phyloP scores from a whole-genome alignment of 2,888 invertebrate genomes.

The Sesia apiformis region DNA sequence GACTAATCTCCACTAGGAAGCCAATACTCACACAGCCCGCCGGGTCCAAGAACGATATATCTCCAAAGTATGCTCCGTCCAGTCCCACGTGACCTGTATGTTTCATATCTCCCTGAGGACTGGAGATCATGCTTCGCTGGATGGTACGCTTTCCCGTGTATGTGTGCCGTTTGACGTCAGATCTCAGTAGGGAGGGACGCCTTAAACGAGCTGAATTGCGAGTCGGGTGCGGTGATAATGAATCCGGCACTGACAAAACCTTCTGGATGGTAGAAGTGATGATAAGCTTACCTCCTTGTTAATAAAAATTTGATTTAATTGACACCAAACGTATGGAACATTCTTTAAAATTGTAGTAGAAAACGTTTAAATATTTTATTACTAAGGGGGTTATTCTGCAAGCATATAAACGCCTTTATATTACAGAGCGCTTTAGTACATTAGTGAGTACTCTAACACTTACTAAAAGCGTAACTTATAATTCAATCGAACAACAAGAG shows the following conservation, averaged over 20 bases:
- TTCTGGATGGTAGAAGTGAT: conserved; percentile 15
- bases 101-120: conserved; percentile 96
- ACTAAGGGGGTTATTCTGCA: too few relatives aligned
- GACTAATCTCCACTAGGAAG: too few relatives aligned
- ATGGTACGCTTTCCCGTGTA: conserved; percentile 78
- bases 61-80: conserved; percentile 98
- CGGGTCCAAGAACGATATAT: conserved; percentile 79
- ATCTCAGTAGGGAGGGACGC: conserved; percentile 43
- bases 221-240: conserved; percentile 44
- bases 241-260: conserved; percentile 21
- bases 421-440: too few relatives aligned
- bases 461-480: too few relatives aligned
- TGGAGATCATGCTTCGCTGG: conserved; percentile 94
- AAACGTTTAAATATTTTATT: too few relatives aligned
- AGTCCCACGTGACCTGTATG: conserved; percentile 97
- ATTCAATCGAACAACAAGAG: too few relatives aligned
- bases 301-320: too few relatives aligned
- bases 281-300: background rate
- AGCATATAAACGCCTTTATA: too few relatives aligned
- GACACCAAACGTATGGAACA: too few relatives aligned
- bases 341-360: too few relatives aligned
- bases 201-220: conserved; percentile 36
- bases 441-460: too few relatives aligned
- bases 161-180: conserved; percentile 67
- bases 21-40: conserved; percentile 50